Base-by-base conservation (phyloP, 1,140 invertebrate species). In the Anastatus disparis region DNA sequence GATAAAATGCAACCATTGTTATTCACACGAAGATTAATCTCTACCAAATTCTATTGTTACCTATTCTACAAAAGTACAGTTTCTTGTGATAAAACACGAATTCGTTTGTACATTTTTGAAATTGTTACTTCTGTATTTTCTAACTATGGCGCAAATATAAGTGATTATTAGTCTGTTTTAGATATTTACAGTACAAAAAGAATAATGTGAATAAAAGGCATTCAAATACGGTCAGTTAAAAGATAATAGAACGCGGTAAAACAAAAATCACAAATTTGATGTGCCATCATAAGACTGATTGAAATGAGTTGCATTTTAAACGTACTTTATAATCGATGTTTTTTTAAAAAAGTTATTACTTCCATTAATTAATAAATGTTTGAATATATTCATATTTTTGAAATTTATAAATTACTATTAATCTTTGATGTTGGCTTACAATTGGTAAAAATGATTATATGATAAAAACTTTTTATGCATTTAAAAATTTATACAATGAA, bases 271-370 rank as follows among this genome's bases (percentile, higher is more conserved):
- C 35, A 44, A 44, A 4, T 9, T 59, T 48, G 0, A 66, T 22
- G 26, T 66, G 24, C 26, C 38, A 53, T 42, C 8, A 38, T 59
- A 59, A 68, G 55, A 68, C 55, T 61, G 56, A 69, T 27, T 56
- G 7, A 56, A 59, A 7, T 59, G 6, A 24, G 3, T 52, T 17
- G 12, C 22, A 61, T 27, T 59, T 40, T 17, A 40, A 22, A 22
- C 7, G n/a, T 61, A n/a, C 46, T 35, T 58, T 44, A 7, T 20
- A 40, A 64, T n/a, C 29, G n/a, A n/a, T n/a, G n/a, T n/a, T n/a
- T n/a, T n/a, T n/a, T n/a, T n/a, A n/a, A n/a, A n/a, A n/a, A n/a
- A n/a, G n/a, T n/a, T n/a, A n/a, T n/a, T n/a, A n/a, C n/a, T n/a
- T n/a, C n/a, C n/a, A n/a, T n/a, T n/a, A n/a, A n/a, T n/a, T n/a